These are phyloP conservation scores for Eilema griseolum DNA, from an alignment of 2,888 invertebrate species.

Conservation along the genomic window DNA sequence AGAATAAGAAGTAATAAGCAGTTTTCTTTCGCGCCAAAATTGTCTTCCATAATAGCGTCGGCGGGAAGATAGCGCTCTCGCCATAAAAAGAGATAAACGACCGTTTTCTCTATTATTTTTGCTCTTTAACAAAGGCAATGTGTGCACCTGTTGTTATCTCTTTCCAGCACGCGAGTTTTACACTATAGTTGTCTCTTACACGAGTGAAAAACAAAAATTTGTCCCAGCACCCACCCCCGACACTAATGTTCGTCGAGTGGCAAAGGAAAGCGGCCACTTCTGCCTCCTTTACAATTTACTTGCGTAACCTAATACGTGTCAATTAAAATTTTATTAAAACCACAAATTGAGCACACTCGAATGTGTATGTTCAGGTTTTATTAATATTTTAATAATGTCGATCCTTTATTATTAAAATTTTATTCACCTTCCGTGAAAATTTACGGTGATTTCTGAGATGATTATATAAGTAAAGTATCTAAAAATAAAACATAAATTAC, in stretches of 20 bases:
- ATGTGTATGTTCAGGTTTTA: conserved; percentile 70
- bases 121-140: conserved; percentile 85
- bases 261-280: conserved; percentile 70
- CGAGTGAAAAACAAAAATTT: conserved; percentile 84
- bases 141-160: conserved; percentile 83
- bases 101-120: conserved; percentile 87
- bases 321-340: conserved; percentile 84
- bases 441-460: conserved; percentile 11
- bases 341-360: conserved; percentile 70
- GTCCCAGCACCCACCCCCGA: conserved; percentile 75
- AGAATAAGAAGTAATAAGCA: conserved; percentile 87
- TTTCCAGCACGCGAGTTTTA: conserved; percentile 60
- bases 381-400: conserved; percentile 76
- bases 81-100: conserved; percentile 87
- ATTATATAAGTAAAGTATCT: too few species aligned
- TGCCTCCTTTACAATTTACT: conserved; percentile 83
- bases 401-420: conserved; percentile 48
- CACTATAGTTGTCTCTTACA: conserved; percentile 64
- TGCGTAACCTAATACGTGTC: conserved; percentile 83
- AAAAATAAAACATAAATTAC: too few species aligned
- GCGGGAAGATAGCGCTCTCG: conserved; percentile 82
- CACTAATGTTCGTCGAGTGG: conserved; percentile 78
- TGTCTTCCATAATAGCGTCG: conserved; percentile 86
- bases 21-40: conserved; percentile 87
- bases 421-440: conserved; percentile 38